Conservation (phyloP, 2,797 vertebrate species). For the Chrosomus eos region DNA sequence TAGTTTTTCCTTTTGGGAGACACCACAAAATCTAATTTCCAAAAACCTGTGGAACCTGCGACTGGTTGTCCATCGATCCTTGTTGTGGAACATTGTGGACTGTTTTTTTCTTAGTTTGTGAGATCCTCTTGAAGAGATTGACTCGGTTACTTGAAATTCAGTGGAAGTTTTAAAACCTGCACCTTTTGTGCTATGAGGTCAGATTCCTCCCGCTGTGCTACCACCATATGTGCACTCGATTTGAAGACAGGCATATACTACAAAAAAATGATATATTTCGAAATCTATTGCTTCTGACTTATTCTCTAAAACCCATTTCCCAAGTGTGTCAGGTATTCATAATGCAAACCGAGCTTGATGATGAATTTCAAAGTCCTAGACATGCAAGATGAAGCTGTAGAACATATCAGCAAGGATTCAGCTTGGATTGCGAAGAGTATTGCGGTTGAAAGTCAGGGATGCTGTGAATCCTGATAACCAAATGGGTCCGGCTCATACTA, state of each 20-base stretch:
- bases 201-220: not conserved
- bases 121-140: slow-evolving; percentile 6
- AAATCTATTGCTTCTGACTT: slow-evolving; percentile 24
- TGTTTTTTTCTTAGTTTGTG: not conserved
- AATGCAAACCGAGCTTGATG: slow-evolving; percentile 29
- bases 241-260: slow-evolving; percentile 3
- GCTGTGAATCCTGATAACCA: not conserved
- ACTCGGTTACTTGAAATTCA: slow-evolving; percentile 27
- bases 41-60: not conserved
- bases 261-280: not conserved
- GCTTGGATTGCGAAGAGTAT: slow-evolving; percentile 7
- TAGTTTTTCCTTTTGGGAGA: not conserved
- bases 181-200: slow-evolving; percentile 28
- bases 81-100: not conserved
- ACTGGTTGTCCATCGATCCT: not conserved
- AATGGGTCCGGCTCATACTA: too few species aligned
- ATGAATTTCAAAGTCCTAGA: slow-evolving; percentile 34
- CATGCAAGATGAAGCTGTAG: slow-evolving; percentile 1
- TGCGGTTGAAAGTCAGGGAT: slow-evolving; percentile 10
- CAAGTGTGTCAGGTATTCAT: slow-evolving; percentile 25
- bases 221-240: not conserved
- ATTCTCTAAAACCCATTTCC: slow-evolving; percentile 38
- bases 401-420: slow-evolving; percentile 21
- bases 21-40: not conserved
- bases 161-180: slow-evolving; percentile 26